Percentiles rank a stretch among this genome's conserved stretches.
Conservation (phyloP, 2,888 invertebrate genomes). For the Podabrus alpinus region DNA sequence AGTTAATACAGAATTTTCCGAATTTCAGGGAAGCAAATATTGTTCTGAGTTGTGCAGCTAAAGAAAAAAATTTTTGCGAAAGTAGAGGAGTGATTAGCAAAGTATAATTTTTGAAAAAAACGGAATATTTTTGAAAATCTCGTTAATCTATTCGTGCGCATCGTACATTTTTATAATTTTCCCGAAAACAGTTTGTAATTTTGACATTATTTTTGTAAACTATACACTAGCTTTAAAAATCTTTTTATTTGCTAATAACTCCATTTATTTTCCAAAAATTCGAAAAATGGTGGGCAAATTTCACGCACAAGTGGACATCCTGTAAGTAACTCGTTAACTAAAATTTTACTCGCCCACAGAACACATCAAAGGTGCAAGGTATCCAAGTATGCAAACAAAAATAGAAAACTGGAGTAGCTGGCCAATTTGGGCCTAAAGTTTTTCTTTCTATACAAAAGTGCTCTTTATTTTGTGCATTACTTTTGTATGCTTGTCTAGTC, state of each 20-base stretch:
- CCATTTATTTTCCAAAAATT: not conserved
- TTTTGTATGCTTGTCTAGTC: constrained; percentile 48
- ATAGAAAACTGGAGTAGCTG: not conserved
- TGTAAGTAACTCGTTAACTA: not conserved
- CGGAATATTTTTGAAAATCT: not conserved
- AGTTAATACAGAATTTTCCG: not conserved
- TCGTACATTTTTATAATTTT: not conserved
- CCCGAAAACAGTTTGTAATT: not conserved
- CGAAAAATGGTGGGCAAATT: not conserved
- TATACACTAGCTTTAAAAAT: too few relatives aligned
- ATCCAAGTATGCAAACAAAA: not conserved
- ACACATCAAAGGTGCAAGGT: not conserved
- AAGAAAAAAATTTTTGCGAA: not conserved
- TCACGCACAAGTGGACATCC: not conserved
- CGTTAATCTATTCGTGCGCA: not conserved
- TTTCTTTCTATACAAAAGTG: constrained; percentile 1
- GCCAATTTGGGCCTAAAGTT: not conserved
- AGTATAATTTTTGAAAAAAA: not conserved
- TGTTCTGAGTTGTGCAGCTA: not conserved
- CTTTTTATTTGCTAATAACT: not conserved
- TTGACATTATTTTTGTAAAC: not conserved
- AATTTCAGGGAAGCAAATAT: not conserved
- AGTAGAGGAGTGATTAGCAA: not conserved
- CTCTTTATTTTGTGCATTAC: constrained; percentile 33
- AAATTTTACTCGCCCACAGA: not conserved